These are phyloP conservation scores for Aporophyla nigra DNA, from an alignment of 2,888 invertebrate genomes.

Conservation along the genomic window DNA sequence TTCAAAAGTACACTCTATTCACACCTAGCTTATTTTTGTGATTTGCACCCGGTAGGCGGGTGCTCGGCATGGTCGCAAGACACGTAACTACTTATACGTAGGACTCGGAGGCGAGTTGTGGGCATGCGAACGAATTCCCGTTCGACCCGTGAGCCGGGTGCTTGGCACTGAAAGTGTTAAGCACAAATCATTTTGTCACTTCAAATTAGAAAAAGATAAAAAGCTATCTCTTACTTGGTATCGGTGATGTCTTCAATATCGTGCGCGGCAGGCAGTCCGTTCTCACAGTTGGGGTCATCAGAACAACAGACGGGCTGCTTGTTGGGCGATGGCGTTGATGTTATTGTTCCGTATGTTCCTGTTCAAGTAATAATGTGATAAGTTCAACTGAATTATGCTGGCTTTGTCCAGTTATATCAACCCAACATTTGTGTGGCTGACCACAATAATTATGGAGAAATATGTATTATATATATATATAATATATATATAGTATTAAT, in stretches of 20 bases:
- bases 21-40: no score
- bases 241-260: constrained; percentile 92
- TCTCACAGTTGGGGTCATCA: constrained; percentile 83
- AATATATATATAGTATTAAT: no score
- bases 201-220: not conserved
- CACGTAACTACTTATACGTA: no score
- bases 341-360: constrained; percentile 80
- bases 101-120: no score
- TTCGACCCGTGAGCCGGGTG: no score
- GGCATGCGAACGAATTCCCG: no score
- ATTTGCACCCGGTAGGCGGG: no score
- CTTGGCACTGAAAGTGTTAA: no score
- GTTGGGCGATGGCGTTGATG: constrained; percentile 82
- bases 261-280: constrained; percentile 70
- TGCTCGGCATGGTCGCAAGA: no score
- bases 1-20: no score
- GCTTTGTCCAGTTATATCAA: not conserved
- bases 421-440: not conserved
- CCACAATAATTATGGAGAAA: not conserved
- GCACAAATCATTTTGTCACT: not conserved
- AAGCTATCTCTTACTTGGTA: constrained; percentile 71
- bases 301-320: constrained; percentile 80
- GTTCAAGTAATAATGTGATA: not conserved
- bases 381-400: not conserved
- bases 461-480: no score